Evolutionary conservation across 2,113 vertebrate genomes (phyloP).

Genomic region (Erpornis zantholeuca): DNA sequence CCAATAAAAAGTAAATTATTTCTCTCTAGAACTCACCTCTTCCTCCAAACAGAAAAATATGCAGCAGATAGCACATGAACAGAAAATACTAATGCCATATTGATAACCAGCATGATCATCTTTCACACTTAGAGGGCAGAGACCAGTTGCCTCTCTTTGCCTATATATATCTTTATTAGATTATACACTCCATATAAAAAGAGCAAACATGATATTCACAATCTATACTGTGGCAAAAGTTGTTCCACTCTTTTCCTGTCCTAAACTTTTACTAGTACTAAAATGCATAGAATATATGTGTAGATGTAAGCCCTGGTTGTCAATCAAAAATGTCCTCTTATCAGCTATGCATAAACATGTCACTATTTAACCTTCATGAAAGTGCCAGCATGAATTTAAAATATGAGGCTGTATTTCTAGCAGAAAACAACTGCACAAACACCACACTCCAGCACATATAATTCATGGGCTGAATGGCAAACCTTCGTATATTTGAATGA

Average conservation of each 20-base stretch:
- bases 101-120: neutral
- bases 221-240: neutral
- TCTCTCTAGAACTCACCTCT: neutral
- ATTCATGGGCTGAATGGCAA: neutral
- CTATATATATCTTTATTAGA: neutral
- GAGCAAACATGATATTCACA: neutral
- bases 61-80: neutral
- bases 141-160: neutral
- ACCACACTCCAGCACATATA: neutral
- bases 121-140: neutral
- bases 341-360: neutral
- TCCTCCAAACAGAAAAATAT: neutral
- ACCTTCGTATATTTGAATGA: neutral
- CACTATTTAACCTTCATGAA: neutral
- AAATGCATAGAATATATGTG: neutral
- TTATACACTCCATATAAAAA: neutral
- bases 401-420: neutral
- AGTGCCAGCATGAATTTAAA: neutral
- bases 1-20: slow-evolving; percentile 34
- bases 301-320: neutral
- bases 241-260: neutral
- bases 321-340: neutral
- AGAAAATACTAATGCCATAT: neutral
- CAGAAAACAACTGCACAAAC: neutral
- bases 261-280: neutral